Evolutionary conservation across 2,113 vertebrate genomes (phyloP), one percentile per base, ranked within the genome.

Genomic region (Cacatua alba): DNA sequence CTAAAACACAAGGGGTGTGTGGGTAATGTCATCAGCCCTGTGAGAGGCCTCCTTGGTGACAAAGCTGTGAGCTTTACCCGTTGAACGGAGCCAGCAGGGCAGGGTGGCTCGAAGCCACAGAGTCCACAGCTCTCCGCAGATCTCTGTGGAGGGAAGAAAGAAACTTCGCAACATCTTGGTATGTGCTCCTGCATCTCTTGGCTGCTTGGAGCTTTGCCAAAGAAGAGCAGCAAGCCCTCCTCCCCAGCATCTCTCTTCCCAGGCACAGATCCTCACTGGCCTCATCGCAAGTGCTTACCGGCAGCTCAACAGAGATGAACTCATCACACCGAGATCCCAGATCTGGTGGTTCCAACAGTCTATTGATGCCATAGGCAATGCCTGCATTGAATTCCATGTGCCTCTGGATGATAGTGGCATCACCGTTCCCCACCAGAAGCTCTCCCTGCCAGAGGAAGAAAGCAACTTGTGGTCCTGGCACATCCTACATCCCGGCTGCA

Each of bases 261-360:
- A 84, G 35, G 44, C 51, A n/a, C 11, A 65, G 83, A 13, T 31
- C 39, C 35, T 82, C 48, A 15, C 0, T 43, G 62, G 29, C 17
- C 26, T 59, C 65, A 64, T 29, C 7, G 3, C 49, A 31, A 37
- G 26, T 19, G 39, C 95, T 97, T 69, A 97, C 95, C 39, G 37
- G 67, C 43, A 86, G 11, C 59, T 97, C 88, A 80, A 24, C 89
- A n/a, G 96, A 96, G 88, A 90, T 86, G 39, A 98, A 83, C 44
- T 64, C 92, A 76, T 99, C 99, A 81, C 99, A 99, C 68, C 98
- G 98, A 17, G 99, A 98, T 46, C 99, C 99, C 69, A 99, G 97
- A 49, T 98, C 98, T 0, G 98, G 98, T 3, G 99, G 99, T 94
- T 99, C 99, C 96, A 99, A 76, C 29, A 99, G 94, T 51, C 98